Evolutionary conservation across 2,888 invertebrate genomes (phyloP), one percentile per base, ranked within the genome.

Genomic region (Platycheirus rosarum): DNA sequence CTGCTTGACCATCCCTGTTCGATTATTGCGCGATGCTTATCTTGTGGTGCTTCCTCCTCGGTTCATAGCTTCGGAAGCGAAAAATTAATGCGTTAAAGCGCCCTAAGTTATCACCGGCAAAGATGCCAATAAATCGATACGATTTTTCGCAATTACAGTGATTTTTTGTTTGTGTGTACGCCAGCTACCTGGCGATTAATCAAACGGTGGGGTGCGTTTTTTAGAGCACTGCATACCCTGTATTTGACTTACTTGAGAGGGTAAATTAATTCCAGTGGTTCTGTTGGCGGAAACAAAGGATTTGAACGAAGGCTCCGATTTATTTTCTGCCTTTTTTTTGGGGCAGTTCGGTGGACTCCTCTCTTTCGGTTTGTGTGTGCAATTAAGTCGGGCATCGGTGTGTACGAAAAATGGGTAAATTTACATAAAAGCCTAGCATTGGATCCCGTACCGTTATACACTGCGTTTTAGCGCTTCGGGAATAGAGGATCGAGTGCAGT

Each of bases 61-160:
- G 35, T 44, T 57, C 29, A 20, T 16, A 40, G 65, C 51, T 51
- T 65, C 63, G 49, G 23, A 49, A 63, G 65, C 73, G 23, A 57
- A 65, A 63, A 65, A 44, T 29, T 55, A 70, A 76, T 53, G 80
- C 80, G 76, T 71, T 66, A 76, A 80, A 76, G 65, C 65, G 80
- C 80, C 80, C 70, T 75, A 70, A 80, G 80, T 76, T 75, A 80
- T 80, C 80, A 42, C 46, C 46, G 48, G 55, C 37, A 63, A 65
- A 66, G 80, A 80, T 80, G 60, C 69, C 65, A 65, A 60, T 73
- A 78, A 71, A 78, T 65, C 69, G 79, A 69, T 80, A 57, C 79
- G 63, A 79, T 74, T 57, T 70, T 80, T 71, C 46, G 76, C 80
- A 80, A 80, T 80, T 80, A 76, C 76, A 70, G 76, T 80, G 65